Percentiles rank a stretch among this genome's conserved stretches.
These are phyloP conservation scores for Brachionus manjavacas DNA, from an alignment of 1,140 invertebrate species.

Conservation along the genomic window DNA sequence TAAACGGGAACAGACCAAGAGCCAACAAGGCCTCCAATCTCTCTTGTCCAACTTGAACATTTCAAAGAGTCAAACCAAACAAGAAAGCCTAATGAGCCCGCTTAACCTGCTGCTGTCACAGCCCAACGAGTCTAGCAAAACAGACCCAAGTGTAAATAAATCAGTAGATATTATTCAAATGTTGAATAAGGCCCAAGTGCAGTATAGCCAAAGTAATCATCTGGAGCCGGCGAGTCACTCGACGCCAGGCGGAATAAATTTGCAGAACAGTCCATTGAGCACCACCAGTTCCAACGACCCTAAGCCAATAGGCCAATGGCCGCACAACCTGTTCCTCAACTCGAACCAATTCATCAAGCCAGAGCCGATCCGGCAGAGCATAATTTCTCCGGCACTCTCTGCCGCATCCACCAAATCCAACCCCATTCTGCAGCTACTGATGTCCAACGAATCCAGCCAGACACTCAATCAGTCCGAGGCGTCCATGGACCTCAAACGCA, in stretches of 20 bases:
- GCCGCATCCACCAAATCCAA: not conserved
- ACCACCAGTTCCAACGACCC: conserved; percentile 14
- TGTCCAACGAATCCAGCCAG: not conserved
- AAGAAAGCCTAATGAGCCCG: not conserved
- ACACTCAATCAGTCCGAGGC: conserved; percentile 10
- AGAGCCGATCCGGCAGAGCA: conserved; percentile 5
- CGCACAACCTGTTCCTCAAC: not conserved
- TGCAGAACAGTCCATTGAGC: conserved; percentile 13
- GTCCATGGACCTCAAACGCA: conserved; percentile 27
- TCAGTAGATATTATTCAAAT: conserved; percentile 30
- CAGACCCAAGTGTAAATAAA: not conserved
- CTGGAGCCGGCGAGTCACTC: conserved; percentile 27
- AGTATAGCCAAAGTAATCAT: not conserved
- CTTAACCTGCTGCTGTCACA: not conserved
- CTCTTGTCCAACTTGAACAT: not conserved
- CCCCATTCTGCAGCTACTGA: not conserved
- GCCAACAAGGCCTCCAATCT: not conserved
- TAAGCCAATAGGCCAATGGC: not conserved
- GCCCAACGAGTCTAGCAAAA: not conserved
- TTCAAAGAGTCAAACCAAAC: not conserved
- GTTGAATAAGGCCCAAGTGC: conserved; percentile 33
- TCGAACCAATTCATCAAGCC: conserved; percentile 28
- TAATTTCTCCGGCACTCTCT: not conserved
- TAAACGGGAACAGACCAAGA: conserved; percentile 20
- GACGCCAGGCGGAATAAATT: not conserved